Evolutionary conservation across 1,140 invertebrate species (phyloP).

Genomic region (Aplysia californica): DNA sequence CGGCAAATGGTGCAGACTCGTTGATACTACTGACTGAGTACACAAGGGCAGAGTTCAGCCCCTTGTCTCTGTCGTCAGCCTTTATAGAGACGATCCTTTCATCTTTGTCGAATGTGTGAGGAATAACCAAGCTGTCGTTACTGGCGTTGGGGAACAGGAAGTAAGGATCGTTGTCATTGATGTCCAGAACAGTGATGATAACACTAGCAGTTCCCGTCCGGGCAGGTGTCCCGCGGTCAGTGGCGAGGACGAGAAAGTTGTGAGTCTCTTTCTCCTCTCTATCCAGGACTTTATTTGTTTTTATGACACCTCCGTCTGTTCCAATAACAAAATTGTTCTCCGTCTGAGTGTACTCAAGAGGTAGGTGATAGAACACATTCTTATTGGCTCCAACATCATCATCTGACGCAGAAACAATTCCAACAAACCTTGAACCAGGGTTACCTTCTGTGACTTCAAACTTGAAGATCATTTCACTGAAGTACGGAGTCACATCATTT

Average conservation of each 20-base stretch:
- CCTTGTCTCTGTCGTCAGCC: constrained; percentile 45
- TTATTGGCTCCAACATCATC: constrained; percentile 80
- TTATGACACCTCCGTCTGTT: constrained; percentile 60
- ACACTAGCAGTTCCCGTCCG: constrained; percentile 74
- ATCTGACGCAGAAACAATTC: constrained; percentile 70
- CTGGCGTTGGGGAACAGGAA: constrained; percentile 78
- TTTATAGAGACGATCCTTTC: constrained; percentile 64
- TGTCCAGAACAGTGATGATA: constrained; percentile 77
- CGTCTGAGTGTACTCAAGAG: background rate
- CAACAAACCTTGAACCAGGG: constrained; percentile 29
- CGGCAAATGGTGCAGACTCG: constrained; percentile 83
- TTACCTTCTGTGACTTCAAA: constrained; percentile 37
- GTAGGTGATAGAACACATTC: constrained; percentile 73
- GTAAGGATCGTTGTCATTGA: constrained; percentile 90
- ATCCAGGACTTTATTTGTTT: constrained; percentile 78
- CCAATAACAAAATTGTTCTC: constrained; percentile 22
- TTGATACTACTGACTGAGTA: constrained; percentile 86
- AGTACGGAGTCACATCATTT: constrained; percentile 91
- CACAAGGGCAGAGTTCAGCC: constrained; percentile 88
- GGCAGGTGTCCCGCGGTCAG: constrained; percentile 65
- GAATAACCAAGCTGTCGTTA: constrained; percentile 73
- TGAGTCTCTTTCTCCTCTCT: constrained; percentile 84
- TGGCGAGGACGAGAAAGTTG: constrained; percentile 74
- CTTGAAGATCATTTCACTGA: constrained; percentile 62
- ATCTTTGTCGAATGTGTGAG: constrained; percentile 87